phyloP scores from a whole-genome alignment of 2,888 invertebrate species.

The Elaeidobius kamerunicus region DNA sequence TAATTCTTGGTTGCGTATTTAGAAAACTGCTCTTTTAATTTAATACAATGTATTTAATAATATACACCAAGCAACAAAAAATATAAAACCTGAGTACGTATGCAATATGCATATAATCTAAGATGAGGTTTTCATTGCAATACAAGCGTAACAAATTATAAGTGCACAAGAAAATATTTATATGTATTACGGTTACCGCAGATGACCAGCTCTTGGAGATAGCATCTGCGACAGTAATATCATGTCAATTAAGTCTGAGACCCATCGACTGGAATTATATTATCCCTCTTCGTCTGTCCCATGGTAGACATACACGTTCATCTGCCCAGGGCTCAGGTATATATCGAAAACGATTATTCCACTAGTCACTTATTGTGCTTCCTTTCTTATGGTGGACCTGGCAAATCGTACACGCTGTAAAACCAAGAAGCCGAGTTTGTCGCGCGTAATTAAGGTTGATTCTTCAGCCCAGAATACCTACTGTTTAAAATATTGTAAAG shows the following conservation, averaged over 20 bases:
- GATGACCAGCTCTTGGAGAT: conserved; percentile 37
- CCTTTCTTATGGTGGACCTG: conserved; percentile 3
- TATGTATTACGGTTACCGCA: conserved; percentile 39
- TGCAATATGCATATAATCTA: conserved; percentile 8
- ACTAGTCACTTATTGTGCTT: conserved; percentile 18
- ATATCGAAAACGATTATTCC: conserved; percentile 28
- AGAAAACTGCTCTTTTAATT: too few species aligned
- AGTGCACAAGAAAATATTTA: conserved; percentile 41
- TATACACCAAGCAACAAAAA: too few species aligned
- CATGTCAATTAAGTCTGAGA: conserved; percentile 38
- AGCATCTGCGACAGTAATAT: conserved; percentile 38
- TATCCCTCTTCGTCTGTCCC: conserved; percentile 6
- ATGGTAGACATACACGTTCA: conserved; percentile 24
- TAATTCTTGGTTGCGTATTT: too few species aligned
- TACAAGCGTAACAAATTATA: conserved; percentile 31
- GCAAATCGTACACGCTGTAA: conserved; percentile 11
- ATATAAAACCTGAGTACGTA: too few species aligned
- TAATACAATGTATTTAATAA: too few species aligned
- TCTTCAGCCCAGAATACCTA: conserved; percentile 10
- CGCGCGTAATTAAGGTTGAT: conserved; percentile 13
- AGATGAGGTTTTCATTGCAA: too few species aligned
- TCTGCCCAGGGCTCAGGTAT: conserved; percentile 16
- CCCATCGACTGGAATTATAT: conserved; percentile 19
- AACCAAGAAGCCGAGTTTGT: conserved; percentile 15
- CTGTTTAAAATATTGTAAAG: conserved; percentile 14